Percentiles rank a stretch among this genome's conserved stretches.
phyloP scores from a whole-genome alignment of 2,888 invertebrate species.

The Opisthograptis luteolata region DNA sequence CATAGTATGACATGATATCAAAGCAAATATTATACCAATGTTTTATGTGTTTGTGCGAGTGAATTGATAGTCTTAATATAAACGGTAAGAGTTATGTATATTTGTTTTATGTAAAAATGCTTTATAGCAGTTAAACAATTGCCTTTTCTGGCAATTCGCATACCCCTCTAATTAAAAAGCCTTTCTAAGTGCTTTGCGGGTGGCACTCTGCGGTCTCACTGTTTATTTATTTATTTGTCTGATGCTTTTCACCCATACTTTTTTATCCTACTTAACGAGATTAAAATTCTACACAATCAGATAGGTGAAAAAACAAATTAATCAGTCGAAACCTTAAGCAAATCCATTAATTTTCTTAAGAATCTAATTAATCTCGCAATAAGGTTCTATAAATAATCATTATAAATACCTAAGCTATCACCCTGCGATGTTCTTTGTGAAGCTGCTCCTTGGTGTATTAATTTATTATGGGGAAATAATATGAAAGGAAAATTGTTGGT shows the following conservation, averaged over 20 bases:
- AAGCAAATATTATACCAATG: constrained; percentile 5
- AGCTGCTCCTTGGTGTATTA: constrained; percentile 1
- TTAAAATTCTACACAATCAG: constrained; percentile 1
- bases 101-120: constrained; percentile 26
- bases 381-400: constrained; percentile 21
- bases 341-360: constrained; percentile 17
- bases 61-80: neutral
- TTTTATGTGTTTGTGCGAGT: constrained; percentile 1
- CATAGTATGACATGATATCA: constrained; percentile 6
- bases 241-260: constrained; percentile 13
- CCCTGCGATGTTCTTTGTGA: constrained; percentile 13
- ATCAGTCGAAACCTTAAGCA: constrained; percentile 5
- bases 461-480: constrained; percentile 8
- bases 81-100: neutral
- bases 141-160: constrained; percentile 56
- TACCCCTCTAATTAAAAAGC: constrained; percentile 55
- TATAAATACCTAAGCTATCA: constrained; percentile 19
- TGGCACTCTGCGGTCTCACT: constrained; percentile 5
- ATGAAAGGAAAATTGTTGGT: constrained; percentile 1
- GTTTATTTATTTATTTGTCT: constrained; percentile 6
- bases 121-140: constrained; percentile 52
- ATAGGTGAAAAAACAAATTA: constrained; percentile 8
- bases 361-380: constrained; percentile 21
- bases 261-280: constrained; percentile 4
- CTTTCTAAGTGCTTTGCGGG: constrained; percentile 32